Conservation (phyloP, 1,140 invertebrate genomes). For the Zaprionus inermis region DNA sequence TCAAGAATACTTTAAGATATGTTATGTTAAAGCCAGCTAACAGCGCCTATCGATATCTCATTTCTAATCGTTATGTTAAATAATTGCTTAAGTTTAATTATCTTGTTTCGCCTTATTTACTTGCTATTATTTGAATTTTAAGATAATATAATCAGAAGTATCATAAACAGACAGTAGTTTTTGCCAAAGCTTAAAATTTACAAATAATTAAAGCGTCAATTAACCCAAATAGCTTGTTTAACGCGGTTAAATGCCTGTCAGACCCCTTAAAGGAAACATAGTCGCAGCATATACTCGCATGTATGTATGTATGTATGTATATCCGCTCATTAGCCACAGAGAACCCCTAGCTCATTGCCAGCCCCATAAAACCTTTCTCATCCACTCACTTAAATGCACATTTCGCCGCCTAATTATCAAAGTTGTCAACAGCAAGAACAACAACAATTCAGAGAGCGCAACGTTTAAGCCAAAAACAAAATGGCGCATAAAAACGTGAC, state of each 20-base stretch:
- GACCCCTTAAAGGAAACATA: neutral
- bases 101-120: too few relatives aligned
- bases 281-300: neutral
- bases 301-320: neutral
- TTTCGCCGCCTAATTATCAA: constrained; percentile 69
- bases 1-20: too few relatives aligned
- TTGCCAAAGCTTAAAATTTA: neutral
- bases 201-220: constrained; percentile 15
- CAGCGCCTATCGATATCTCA: too few relatives aligned
- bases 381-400: constrained; percentile 59
- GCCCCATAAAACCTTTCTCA: constrained; percentile 31
- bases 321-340: constrained; percentile 20
- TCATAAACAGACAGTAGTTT: too few relatives aligned
- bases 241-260: neutral
- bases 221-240: neutral
- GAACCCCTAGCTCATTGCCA: constrained; percentile 10
- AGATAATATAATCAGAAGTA: too few relatives aligned
- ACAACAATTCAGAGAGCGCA: neutral
- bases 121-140: too few relatives aligned
- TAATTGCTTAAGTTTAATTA: too few relatives aligned
- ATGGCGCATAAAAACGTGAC: constrained; percentile 68
- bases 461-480: constrained; percentile 31
- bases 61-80: too few relatives aligned
- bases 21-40: too few relatives aligned
- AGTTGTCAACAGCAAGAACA: constrained; percentile 55